Percentiles rank a stretch among this genome's conserved stretches.
These are phyloP conservation scores for Dryas iulia DNA, from an alignment of 1,140 invertebrate species.

Conservation along the genomic window DNA sequence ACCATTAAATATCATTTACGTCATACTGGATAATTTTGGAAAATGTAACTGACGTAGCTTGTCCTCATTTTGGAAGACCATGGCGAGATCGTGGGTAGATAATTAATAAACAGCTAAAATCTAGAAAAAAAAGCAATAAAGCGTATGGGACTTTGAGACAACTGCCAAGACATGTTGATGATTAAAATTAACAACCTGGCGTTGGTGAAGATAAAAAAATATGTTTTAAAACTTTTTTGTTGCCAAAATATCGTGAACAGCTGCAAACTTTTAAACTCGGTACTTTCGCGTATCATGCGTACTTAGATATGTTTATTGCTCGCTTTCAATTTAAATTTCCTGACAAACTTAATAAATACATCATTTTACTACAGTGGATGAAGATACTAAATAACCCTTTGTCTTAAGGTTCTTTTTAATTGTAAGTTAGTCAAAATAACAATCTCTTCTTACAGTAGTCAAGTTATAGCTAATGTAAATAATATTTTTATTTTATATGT, in stretches of 20 bases:
- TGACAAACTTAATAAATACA: too few species aligned
- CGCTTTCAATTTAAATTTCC: background rate
- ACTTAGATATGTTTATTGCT: background rate
- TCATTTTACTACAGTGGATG: background rate
- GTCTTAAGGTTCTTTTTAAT: too few species aligned
- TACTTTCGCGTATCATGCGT: background rate
- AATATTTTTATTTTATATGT: too few species aligned
- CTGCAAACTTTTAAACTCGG: constrained; percentile 38
- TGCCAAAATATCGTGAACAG: constrained; percentile 69
- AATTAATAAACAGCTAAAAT: constrained; percentile 70
- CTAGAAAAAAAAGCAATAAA: constrained; percentile 67
- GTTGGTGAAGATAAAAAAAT: constrained; percentile 61
- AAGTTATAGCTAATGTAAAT: too few species aligned
- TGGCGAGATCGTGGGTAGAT: constrained; percentile 42
- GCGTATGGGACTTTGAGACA: constrained; percentile 63
- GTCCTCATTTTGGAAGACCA: constrained; percentile 43
- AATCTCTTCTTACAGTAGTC: too few species aligned
- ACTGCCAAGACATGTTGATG: constrained; percentile 72
- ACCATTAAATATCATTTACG: background rate
- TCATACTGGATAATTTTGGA: constrained; percentile 12
- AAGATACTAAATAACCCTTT: too few species aligned
- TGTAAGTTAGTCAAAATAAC: too few species aligned
- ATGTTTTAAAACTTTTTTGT: constrained; percentile 61
- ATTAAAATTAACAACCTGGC: constrained; percentile 69
- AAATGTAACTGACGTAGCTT: constrained; percentile 10